Base-by-base conservation (phyloP, 2,888 invertebrate genomes). In the Ashinkailepas kermadecensis region DNA sequence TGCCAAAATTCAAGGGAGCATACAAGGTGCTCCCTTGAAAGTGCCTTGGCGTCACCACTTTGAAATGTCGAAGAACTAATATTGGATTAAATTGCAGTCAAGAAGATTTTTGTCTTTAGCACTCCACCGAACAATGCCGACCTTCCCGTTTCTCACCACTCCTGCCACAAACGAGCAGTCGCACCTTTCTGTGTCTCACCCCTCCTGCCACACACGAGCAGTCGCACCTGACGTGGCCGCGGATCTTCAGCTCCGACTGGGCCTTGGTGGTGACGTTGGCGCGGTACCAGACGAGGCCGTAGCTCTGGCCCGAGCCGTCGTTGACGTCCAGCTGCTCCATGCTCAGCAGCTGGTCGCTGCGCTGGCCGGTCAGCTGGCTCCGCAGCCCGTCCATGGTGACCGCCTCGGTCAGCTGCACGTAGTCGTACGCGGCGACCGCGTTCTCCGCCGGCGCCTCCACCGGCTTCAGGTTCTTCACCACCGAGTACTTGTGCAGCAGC, bases 241-340 rank as follows among this genome's bases (percentile, higher is more conserved):
- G 59, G 4, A 82, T 78, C 15, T 21, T 64, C 23, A 82, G 78
- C 80, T 58, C 65, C 80, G 54, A 82, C 59, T 57, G 79, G 58
- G 7, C 74, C 39, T n/a, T 59, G 78, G 65, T 81, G 62, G 21
- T 82, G 65, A 81, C 21, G n/a, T 83, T 84, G 83, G 88, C 89
- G 62, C 89, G 85, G 85, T 91, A 91, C 58, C 90, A 84, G 23
- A 89, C 88, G 84, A 90, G 91, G 0, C 91, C 91, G 84, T 89
- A 90, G 82, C 89, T 89, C 86, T 91, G 91, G 0, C 91, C 91
- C 70, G 87, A 88, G 57, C 84, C 88, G 84, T 85, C 86, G 82
- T 84, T 84, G 18, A 84, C 78, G 21, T 81, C 82, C 39, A 84
- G 82, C 13, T 78, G 58, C 80, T 84, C 84, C 84, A 84, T 84